Conservation (phyloP, 2,797 vertebrate species). For the Pangasius krempfi region DNA sequence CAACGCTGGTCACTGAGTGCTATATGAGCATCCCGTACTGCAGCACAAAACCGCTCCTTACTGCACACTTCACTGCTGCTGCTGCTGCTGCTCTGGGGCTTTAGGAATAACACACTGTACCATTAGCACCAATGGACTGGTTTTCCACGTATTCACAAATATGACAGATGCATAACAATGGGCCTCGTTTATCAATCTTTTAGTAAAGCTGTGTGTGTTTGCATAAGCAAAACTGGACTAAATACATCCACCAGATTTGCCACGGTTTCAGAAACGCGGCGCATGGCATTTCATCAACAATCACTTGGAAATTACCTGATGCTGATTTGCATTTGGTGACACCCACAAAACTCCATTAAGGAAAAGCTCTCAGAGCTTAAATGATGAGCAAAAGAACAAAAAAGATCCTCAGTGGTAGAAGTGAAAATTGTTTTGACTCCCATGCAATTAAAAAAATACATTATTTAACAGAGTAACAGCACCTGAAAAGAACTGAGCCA, state of each 20-base stretch:
- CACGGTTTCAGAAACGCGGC: background rate
- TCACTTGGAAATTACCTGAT: background rate
- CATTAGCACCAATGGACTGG: background rate
- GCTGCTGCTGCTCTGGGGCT: constrained; percentile 18
- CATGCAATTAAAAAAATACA: background rate
- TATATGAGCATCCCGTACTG: constrained; percentile 73
- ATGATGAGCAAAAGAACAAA: background rate
- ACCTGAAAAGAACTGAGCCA: background rate
- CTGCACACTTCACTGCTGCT: background rate
- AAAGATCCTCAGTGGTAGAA: background rate
- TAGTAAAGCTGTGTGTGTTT: background rate
- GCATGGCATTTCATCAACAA: background rate
- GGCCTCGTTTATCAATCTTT: background rate
- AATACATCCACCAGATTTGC: background rate
- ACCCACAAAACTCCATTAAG: background rate
- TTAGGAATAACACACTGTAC: background rate
- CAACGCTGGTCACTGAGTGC: constrained; percentile 79
- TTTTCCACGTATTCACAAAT: background rate
- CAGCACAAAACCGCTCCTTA: constrained; percentile 62
- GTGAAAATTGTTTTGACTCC: background rate
- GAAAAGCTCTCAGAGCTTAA: background rate
- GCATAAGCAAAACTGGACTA: background rate
- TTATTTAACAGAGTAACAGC: background rate
- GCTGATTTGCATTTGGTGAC: background rate
- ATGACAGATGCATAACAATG: background rate